These are phyloP conservation scores for Caprella mutica DNA, from an alignment of 2,888 invertebrate species.

Conservation along the genomic window DNA sequence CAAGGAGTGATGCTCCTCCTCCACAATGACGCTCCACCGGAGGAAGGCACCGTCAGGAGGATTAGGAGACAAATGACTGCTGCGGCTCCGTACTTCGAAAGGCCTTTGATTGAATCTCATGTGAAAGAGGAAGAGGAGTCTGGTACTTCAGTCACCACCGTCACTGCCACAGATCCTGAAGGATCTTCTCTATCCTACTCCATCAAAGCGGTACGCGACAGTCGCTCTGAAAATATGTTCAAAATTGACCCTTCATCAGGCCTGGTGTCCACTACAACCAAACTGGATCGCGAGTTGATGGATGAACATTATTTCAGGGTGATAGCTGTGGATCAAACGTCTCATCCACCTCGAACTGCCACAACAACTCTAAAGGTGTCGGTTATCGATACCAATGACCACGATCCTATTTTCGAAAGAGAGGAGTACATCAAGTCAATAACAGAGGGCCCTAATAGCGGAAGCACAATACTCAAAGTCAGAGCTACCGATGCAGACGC, in stretches of 20 bases:
- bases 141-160: constrained; percentile 70
- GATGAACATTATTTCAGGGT: constrained; percentile 86
- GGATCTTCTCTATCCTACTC: constrained; percentile 56
- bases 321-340: constrained; percentile 68
- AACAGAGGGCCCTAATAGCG: constrained; percentile 75
- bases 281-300: constrained; percentile 71
- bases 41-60: constrained; percentile 43
- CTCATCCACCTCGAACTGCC: constrained; percentile 73
- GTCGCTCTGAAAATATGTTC: constrained; percentile 68
- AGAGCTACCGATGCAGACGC: constrained; percentile 85
- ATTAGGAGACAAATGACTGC: constrained; percentile 65
- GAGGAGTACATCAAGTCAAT: constrained; percentile 78
- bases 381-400: constrained; percentile 89
- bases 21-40: constrained; percentile 44
- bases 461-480: constrained; percentile 74
- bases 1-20: constrained; percentile 32
- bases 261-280: constrained; percentile 68
- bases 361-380: constrained; percentile 84
- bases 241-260: constrained; percentile 73
- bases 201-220: constrained; percentile 72
- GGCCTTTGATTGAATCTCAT: constrained; percentile 73
- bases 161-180: constrained; percentile 78
- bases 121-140: constrained; percentile 82
- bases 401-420: constrained; percentile 83
- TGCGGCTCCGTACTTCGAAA: constrained; percentile 77